Conservation (phyloP, 2,888 invertebrate species). For the Sesia apiformis region DNA sequence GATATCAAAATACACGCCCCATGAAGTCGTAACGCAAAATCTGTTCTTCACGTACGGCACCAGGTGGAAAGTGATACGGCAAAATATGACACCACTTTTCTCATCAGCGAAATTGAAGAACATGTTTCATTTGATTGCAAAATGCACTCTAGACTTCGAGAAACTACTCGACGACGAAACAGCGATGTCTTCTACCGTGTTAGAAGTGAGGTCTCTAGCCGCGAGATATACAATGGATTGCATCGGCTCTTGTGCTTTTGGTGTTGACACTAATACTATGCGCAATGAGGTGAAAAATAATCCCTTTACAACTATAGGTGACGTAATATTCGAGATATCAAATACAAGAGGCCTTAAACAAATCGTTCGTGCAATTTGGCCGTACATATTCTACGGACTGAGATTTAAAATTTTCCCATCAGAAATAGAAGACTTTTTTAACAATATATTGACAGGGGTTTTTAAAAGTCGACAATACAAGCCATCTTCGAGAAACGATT, state of each 20-base stretch:
- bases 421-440: constrained; percentile 11
- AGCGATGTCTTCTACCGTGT: not conserved
- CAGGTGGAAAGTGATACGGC: constrained; percentile 16
- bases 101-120: constrained; percentile 13
- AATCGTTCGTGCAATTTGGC: constrained; percentile 32
- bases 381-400: constrained; percentile 33
- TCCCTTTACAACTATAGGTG: constrained; percentile 27
- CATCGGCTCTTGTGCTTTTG: constrained; percentile 9
- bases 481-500: not conserved
- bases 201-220: constrained; percentile 8
- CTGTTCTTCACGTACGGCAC: constrained; percentile 9
- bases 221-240: constrained; percentile 8
- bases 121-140: constrained; percentile 19
- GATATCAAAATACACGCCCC: constrained; percentile 7
- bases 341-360: constrained; percentile 21
- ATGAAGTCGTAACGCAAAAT: constrained; percentile 6
- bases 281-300: constrained; percentile 2
- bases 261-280: constrained; percentile 7
- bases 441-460: not conserved
- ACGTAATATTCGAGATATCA: constrained; percentile 25
- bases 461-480: not conserved
- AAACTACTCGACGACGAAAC: constrained; percentile 5
- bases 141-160: constrained; percentile 12
- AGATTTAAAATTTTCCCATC: constrained; percentile 25
- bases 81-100: constrained; percentile 16